phyloP scores from a whole-genome alignment of 2,888 invertebrate species.

The Polylopha cassiicola region DNA sequence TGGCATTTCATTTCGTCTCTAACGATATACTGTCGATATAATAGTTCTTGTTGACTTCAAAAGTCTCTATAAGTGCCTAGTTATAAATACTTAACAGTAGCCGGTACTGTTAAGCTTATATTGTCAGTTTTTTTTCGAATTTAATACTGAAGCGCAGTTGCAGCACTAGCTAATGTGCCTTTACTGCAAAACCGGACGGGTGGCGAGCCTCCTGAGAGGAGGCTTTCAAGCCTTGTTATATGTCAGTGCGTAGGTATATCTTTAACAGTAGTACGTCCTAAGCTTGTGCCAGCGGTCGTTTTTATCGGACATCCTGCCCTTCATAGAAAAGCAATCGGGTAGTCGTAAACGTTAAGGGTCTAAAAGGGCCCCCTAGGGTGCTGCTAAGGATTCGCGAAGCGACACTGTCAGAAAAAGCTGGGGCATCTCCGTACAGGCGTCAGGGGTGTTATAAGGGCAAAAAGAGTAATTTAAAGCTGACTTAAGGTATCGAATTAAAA shows the following conservation, averaged over 20 bases:
- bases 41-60: too few species aligned
- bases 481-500: constrained; percentile 76
- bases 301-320: constrained; percentile 62
- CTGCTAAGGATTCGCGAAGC: constrained; percentile 71
- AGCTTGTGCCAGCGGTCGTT: constrained; percentile 57
- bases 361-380: constrained; percentile 77
- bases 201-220: too few species aligned
- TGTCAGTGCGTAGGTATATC: constrained; percentile 41
- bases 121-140: too few species aligned
- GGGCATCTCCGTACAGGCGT: constrained; percentile 64
- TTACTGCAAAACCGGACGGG: too few species aligned
- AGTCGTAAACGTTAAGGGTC: constrained; percentile 80
- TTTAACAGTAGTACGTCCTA: constrained; percentile 37
- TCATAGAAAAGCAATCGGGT: constrained; percentile 80
- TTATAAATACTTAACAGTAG: too few species aligned
- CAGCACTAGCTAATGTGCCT: too few species aligned
- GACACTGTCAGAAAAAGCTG: constrained; percentile 68
- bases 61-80: too few species aligned
- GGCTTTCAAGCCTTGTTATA: too few species aligned
- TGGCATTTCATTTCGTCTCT: too few species aligned
- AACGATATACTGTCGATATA: too few species aligned
- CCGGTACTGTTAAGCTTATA: too few species aligned
- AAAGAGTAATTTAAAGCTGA: constrained; percentile 76
- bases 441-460: constrained; percentile 70
- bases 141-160: too few species aligned